A percentile compares a stretch with the other conserved stretches of the same genome.
Conservation (phyloP, 2,797 vertebrate species). For the Prionace glauca region DNA sequence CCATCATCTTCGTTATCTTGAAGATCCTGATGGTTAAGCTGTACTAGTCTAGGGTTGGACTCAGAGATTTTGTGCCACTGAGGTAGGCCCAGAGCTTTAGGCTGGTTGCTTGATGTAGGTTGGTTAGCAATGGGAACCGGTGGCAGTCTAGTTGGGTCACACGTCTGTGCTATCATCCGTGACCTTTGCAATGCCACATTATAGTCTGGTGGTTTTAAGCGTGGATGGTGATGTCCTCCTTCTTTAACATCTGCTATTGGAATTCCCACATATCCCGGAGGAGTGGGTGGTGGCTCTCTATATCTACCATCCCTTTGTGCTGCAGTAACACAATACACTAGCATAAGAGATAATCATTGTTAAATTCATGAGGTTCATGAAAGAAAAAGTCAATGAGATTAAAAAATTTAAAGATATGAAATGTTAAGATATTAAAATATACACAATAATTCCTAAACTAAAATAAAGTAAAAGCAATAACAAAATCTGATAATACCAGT, state of each 20-base stretch:
- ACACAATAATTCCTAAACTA: conserved; percentile 46
- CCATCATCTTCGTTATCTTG: conserved; percentile 84
- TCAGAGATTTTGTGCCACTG: conserved; percentile 59
- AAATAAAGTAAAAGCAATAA: conserved; percentile 53
- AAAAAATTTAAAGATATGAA: conserved; percentile 60
- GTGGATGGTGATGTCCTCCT: conserved; percentile 68
- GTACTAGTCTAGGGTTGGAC: conserved; percentile 56
- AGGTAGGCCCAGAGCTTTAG: conserved; percentile 59
- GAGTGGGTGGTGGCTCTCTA: conserved; percentile 90
- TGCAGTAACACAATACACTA: conserved; percentile 98
- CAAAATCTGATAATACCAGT: neutral
- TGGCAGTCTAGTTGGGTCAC: conserved; percentile 59
- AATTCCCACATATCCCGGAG: conserved; percentile 93
- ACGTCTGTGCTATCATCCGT: conserved; percentile 76
- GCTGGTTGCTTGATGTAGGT: conserved; percentile 56
- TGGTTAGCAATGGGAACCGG: conserved; percentile 56
- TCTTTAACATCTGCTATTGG: conserved; percentile 79
- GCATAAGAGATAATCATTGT: conserved; percentile 62
- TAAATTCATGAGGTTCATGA: conserved; percentile 56
- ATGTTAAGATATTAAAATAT: conserved; percentile 62
- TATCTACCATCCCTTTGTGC: conserved; percentile 90
- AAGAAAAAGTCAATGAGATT: conserved; percentile 51
- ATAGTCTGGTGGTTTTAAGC: conserved; percentile 89
- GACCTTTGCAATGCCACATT: conserved; percentile 94
- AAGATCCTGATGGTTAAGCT: conserved; percentile 57